Percentiles rank a stretch among this genome's conserved stretches.
Conservation (phyloP, 2,113 vertebrate species). For the Brevimyrus niger region DNA sequence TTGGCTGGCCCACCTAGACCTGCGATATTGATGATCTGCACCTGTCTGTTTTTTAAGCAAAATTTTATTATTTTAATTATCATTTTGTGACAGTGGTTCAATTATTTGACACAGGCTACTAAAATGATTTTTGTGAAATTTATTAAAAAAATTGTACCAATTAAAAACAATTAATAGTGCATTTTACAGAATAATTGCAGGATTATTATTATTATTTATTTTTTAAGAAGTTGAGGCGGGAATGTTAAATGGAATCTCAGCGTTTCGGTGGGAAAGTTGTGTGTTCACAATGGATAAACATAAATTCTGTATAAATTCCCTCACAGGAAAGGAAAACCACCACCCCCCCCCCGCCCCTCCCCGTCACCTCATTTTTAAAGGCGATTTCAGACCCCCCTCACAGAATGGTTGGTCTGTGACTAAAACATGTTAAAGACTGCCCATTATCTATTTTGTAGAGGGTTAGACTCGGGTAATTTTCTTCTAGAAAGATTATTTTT, state of each 20-base stretch:
- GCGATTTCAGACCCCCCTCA: conserved; percentile 43
- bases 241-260: conserved; percentile 28
- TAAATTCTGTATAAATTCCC: conserved; percentile 20
- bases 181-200: conserved; percentile 50
- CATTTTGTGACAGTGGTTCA: conserved; percentile 67
- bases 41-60: conserved; percentile 61
- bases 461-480: conserved; percentile 95
- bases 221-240: conserved; percentile 38
- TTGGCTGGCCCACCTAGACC: conserved; percentile 86
- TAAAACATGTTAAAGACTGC: conserved; percentile 81
- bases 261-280: conserved; percentile 20
- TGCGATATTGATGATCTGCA: conserved; percentile 91
- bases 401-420: conserved; percentile 66
- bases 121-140: conserved; percentile 37
- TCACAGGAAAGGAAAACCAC: conserved; percentile 23
- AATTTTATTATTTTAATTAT: conserved; percentile 73
- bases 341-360: not conserved
- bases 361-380: conserved; percentile 21
- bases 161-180: conserved; percentile 8
- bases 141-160: not conserved
- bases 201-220: conserved; percentile 32
- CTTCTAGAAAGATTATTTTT: conserved; percentile 92
- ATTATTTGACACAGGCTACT: conserved; percentile 65
- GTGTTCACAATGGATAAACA: not conserved
- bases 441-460: conserved; percentile 90